These are phyloP conservation scores for Gymnobelideus leadbeateri DNA, from an alignment of 2,113 vertebrate species.

Conservation along the genomic window DNA sequence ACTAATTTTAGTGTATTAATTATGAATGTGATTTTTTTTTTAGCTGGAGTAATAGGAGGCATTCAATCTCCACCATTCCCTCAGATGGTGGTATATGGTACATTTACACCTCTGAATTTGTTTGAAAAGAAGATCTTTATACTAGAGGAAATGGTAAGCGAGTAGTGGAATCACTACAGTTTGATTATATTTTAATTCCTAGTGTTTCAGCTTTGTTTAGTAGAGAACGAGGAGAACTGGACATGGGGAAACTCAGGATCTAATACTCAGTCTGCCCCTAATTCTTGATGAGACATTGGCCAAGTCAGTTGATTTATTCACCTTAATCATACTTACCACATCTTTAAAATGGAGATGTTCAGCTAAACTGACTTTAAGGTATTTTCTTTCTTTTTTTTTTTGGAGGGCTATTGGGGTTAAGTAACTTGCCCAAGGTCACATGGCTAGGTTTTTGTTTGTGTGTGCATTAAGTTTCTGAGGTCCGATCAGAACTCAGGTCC, in stretches of 20 bases:
- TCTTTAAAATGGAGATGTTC: not conserved
- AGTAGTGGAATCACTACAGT: not conserved
- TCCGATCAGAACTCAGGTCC: too few relatives aligned
- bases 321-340: not conserved
- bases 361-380: not conserved
- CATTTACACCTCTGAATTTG: constrained; percentile 86
- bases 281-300: not conserved
- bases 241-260: not conserved
- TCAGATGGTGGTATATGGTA: constrained; percentile 88
- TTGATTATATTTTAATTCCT: not conserved
- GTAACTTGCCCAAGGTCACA: too few relatives aligned
- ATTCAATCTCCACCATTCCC: constrained; percentile 74
- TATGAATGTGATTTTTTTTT: constrained; percentile 55
- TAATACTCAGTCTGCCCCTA: not conserved
- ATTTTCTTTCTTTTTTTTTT: too few relatives aligned
- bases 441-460: too few relatives aligned
- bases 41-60: not conserved
- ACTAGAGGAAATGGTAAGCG: constrained; percentile 89
- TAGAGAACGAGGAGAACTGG: not conserved
- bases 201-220: not conserved
- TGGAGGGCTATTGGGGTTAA: too few relatives aligned
- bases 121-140: constrained; percentile 85
- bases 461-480: too few relatives aligned
- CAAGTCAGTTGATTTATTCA: not conserved
- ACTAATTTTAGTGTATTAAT: constrained; percentile 51